phyloP scores from a whole-genome alignment of 2,888 invertebrate species.

The Iphiclides podalirius region DNA sequence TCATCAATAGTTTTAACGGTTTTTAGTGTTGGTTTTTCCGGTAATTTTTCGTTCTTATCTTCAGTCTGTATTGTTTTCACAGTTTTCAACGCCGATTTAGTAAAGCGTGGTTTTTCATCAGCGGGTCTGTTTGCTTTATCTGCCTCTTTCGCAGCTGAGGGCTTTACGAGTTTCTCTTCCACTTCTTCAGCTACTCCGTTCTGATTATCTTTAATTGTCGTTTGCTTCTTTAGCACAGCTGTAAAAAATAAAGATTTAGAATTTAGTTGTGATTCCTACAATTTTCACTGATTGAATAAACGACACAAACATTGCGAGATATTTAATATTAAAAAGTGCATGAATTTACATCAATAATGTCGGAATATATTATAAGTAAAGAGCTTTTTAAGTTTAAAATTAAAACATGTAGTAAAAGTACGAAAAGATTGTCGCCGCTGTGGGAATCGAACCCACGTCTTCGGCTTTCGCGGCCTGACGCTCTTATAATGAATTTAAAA shows the following conservation, averaged over 20 bases:
- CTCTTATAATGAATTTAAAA: too few species aligned
- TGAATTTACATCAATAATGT: too few species aligned
- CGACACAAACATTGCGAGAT: too few species aligned
- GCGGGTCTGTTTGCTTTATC: constrained; percentile 51
- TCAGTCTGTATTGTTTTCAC: constrained; percentile 43
- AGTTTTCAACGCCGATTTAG: constrained; percentile 48
- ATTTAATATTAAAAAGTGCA: too few species aligned
- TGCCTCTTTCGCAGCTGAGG: constrained; percentile 61
- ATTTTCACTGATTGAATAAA: too few species aligned
- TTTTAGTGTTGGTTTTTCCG: constrained; percentile 56
- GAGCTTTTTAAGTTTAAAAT: too few species aligned
- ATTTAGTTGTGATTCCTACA: too few species aligned
- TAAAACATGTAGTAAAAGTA: too few species aligned
- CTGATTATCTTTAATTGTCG: constrained; percentile 66
- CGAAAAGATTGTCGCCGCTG: too few species aligned
- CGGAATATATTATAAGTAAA: too few species aligned
- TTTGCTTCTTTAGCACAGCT: constrained; percentile 70
- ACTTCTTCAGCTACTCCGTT: constrained; percentile 57
- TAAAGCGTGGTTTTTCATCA: constrained; percentile 64
- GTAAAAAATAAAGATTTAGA: constrained; percentile 39
- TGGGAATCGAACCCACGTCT: too few species aligned
- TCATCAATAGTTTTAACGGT: constrained; percentile 69
- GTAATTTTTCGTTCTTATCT: constrained; percentile 48
- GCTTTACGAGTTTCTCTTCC: constrained; percentile 67
- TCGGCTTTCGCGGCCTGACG: too few species aligned